A percentile compares a stretch with the other conserved stretches of the same genome.
phyloP scores from a whole-genome alignment of 2,113 vertebrate species.

The Monopterus albus region DNA sequence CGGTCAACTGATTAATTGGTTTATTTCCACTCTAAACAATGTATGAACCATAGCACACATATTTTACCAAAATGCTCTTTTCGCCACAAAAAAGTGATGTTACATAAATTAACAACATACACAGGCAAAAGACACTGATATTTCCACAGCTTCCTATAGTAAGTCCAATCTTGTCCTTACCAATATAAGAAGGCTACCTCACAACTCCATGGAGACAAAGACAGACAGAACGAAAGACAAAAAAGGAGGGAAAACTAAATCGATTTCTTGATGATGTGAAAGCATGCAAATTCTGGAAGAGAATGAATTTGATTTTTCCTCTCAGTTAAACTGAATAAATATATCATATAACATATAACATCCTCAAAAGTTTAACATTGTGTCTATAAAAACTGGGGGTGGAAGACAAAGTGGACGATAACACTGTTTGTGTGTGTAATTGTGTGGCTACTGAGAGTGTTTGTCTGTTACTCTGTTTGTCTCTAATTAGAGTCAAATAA shows the following conservation, averaged over 20 bases:
- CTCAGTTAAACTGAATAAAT: slow-evolving; percentile 51
- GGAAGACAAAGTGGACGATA: slow-evolving; percentile 42
- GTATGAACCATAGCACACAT: neutral
- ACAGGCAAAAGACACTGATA: neutral
- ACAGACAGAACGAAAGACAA: neutral
- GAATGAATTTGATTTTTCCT: slow-evolving; percentile 34
- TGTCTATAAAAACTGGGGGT: slow-evolving; percentile 30
- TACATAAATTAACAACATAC: neutral
- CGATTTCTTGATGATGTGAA: no score
- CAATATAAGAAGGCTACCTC: neutral
- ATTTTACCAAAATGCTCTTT: neutral
- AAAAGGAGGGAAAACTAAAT: neutral
- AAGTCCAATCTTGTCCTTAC: neutral
- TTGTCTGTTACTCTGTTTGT: slow-evolving; percentile 75
- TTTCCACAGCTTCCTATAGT: neutral
- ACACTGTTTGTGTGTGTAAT: slow-evolving; percentile 46
- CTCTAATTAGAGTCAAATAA: slow-evolving; percentile 71
- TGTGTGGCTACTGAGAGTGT: slow-evolving; percentile 45
- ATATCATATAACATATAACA: slow-evolving; percentile 41
- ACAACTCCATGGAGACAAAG: slow-evolving; percentile 17
- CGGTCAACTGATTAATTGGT: no score
- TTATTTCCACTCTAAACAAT: neutral
- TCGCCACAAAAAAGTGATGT: neutral
- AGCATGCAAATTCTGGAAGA: slow-evolving; percentile 39
- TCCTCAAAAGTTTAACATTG: slow-evolving; percentile 45